Percentiles rank a stretch among this genome's conserved stretches.
phyloP scores from a whole-genome alignment of 1,140 invertebrate genomes.

The Pantala flavescens region DNA sequence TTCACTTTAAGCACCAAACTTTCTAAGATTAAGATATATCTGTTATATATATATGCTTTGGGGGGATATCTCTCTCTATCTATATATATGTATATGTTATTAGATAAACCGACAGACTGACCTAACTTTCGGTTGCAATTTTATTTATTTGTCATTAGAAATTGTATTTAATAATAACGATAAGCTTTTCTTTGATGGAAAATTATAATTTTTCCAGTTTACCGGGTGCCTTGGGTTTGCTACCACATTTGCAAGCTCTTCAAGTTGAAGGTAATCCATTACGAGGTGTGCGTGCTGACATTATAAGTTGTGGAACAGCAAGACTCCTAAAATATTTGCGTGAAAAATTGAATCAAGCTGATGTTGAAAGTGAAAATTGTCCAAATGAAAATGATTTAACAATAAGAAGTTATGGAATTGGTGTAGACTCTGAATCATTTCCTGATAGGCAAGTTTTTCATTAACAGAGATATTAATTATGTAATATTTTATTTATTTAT shows the following conservation, averaged over 20 bases:
- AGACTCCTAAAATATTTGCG: constrained; percentile 68
- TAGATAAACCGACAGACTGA: no score
- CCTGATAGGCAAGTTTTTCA: constrained; percentile 11
- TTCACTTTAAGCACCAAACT: no score
- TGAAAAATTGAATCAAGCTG: neutral
- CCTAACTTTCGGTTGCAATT: no score
- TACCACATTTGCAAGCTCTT: constrained; percentile 72
- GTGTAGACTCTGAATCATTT: neutral
- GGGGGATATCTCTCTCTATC: no score
- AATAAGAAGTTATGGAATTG: constrained; percentile 18
- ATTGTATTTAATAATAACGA: constrained; percentile 16
- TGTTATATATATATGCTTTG: no score
- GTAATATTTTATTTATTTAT: neutral
- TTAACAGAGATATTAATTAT: neutral
- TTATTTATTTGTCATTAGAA: no score
- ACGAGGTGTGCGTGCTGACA: constrained; percentile 60
- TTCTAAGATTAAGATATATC: no score
- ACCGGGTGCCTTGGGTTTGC: constrained; percentile 58
- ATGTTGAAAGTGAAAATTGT: constrained; percentile 36
- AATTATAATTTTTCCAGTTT: constrained; percentile 42
- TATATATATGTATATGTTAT: no score
- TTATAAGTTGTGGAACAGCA: constrained; percentile 67
- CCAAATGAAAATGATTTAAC: constrained; percentile 25
- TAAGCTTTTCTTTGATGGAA: neutral
- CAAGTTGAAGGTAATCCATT: constrained; percentile 78